Evolutionary conservation across 2,888 invertebrate genomes (phyloP).

Genomic region (Alsophila aescularia): DNA sequence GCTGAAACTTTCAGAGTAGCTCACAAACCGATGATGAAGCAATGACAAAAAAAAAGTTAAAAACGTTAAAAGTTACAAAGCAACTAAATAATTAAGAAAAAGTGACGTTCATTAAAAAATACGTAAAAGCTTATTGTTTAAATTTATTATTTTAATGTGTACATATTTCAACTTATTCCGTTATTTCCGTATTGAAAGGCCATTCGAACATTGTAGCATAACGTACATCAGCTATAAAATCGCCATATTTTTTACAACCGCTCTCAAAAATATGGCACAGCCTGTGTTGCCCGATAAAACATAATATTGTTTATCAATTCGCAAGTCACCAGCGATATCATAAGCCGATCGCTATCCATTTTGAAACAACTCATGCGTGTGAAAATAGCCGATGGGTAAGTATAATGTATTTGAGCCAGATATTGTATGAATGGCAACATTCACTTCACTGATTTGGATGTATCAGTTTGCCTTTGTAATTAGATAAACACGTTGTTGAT

Average conservation of each 20-base stretch:
- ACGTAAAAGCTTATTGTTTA: no score
- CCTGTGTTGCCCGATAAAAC: conserved; percentile 5
- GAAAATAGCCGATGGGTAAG: background rate
- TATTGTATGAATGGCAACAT: no score
- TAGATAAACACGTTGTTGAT: no score
- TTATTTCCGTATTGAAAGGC: conserved; percentile 13
- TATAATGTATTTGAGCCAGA: no score
- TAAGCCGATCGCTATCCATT: conserved; percentile 25
- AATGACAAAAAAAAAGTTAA: no score
- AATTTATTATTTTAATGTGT: background rate
- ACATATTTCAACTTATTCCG: background rate
- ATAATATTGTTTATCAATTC: conserved; percentile 13
- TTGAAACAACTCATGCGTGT: conserved; percentile 11
- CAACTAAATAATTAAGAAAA: no score
- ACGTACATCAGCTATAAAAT: conserved; percentile 2
- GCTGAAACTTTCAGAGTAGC: no score
- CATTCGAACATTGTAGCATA: background rate
- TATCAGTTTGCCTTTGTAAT: no score
- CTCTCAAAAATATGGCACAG: conserved; percentile 18
- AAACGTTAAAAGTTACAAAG: no score
- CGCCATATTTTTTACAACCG: conserved; percentile 13
- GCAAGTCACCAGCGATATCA: conserved; percentile 15
- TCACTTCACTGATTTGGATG: no score
- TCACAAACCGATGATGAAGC: no score
- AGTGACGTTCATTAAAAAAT: no score